Percentiles rank a stretch among this genome's conserved stretches.
phyloP scores from a whole-genome alignment of 2,888 invertebrate species.

The Anaspis maculata region DNA sequence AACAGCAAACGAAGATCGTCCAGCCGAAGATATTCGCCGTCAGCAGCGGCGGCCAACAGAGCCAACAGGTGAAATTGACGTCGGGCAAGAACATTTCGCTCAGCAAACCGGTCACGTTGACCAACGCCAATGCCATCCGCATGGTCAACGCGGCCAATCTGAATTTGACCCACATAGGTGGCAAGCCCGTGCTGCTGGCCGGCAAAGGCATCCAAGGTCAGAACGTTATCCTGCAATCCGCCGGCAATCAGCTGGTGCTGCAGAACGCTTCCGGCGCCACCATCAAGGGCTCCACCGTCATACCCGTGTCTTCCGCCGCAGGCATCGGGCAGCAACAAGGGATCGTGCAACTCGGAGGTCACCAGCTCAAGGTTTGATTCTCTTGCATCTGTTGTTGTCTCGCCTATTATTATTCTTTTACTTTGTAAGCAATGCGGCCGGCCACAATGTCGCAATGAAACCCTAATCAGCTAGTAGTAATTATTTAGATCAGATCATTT shows the following conservation, averaged over 20 bases:
- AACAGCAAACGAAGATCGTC: slow-evolving; percentile 30
- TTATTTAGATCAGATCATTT: too few relatives aligned
- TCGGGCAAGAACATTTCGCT: slow-evolving; percentile 24
- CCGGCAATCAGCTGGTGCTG: slow-evolving; percentile 22
- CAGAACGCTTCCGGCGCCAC: slow-evolving; percentile 23
- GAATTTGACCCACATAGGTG: slow-evolving; percentile 48
- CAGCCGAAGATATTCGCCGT: slow-evolving; percentile 30
- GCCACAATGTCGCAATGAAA: too few relatives aligned
- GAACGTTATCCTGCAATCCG: slow-evolving; percentile 39
- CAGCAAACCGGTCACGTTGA: slow-evolving; percentile 27
- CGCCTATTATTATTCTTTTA: too few relatives aligned
- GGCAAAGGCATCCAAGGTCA: slow-evolving; percentile 38
- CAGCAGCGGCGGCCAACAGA: slow-evolving; percentile 22
- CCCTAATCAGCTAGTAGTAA: too few relatives aligned
- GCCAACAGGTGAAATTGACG: slow-evolving; percentile 15
- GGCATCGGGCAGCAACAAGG: too few relatives aligned
- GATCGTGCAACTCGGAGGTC: too few relatives aligned
- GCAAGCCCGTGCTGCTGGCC: slow-evolving; percentile 50
- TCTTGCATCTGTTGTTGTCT: too few relatives aligned
- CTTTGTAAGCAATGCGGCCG: too few relatives aligned
- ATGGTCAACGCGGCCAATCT: slow-evolving; percentile 46
- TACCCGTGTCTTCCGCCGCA: too few relatives aligned
- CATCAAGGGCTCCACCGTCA: not conserved
- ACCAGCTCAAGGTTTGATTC: too few relatives aligned
- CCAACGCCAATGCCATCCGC: slow-evolving; percentile 37